Evolutionary conservation across 1,140 invertebrate genomes (phyloP).

Genomic region (Archivesica marissinica): DNA sequence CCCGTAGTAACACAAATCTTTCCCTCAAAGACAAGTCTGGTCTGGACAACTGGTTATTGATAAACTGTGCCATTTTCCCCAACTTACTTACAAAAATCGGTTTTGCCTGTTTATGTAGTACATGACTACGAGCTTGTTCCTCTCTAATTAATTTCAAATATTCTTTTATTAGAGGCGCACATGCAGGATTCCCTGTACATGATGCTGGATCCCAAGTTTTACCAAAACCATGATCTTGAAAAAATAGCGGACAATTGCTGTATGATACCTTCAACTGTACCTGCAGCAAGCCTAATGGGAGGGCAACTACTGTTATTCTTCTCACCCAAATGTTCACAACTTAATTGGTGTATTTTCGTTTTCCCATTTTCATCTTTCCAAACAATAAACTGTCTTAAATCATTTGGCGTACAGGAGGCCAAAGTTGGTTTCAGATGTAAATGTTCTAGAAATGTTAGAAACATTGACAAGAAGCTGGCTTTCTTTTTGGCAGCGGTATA

Average conservation of each 20-base stretch:
- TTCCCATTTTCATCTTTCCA: constrained; percentile 57
- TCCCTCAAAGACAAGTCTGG: constrained; percentile 1
- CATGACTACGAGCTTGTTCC: constrained; percentile 50
- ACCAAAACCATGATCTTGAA: neutral
- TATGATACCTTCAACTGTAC: constrained; percentile 33
- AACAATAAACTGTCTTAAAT: constrained; percentile 47
- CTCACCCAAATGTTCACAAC: constrained; percentile 32
- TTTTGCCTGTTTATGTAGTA: constrained; percentile 45
- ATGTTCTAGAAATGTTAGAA: neutral
- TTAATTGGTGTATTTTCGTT: constrained; percentile 42
- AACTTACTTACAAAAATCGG: constrained; percentile 44
- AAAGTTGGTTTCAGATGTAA: neutral
- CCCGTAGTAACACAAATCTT: constrained; percentile 43
- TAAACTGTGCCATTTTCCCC: constrained; percentile 15
- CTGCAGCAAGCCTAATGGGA: constrained; percentile 34
- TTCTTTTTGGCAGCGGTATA: neutral
- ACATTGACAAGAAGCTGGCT: neutral
- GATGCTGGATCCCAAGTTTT: constrained; percentile 37
- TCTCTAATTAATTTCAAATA: constrained; percentile 44
- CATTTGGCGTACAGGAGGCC: constrained; percentile 37
- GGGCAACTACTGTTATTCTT: neutral
- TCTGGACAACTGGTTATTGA: constrained; percentile 8
- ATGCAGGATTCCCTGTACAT: constrained; percentile 43
- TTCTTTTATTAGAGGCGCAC: constrained; percentile 24
- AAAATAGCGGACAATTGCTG: constrained; percentile 9